These are phyloP conservation scores for Alsophila aescularia DNA, from an alignment of 2,888 invertebrate genomes.

Conservation along the genomic window DNA sequence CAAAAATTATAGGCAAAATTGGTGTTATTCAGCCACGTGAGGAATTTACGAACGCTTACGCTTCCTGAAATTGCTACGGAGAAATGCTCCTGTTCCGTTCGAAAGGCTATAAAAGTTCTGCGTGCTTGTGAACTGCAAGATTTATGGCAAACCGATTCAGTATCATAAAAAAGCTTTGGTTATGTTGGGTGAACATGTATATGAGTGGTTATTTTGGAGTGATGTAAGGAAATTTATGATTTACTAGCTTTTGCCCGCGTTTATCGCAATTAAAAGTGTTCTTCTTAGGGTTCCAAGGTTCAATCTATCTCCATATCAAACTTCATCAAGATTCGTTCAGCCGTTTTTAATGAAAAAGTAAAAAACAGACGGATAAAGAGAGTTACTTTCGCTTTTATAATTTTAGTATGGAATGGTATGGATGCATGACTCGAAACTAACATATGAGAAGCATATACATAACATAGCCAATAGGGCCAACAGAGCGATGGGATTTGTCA, in stretches of 20 bases:
- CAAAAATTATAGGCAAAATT: slow-evolving; percentile 9
- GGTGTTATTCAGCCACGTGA: slow-evolving; percentile 12
- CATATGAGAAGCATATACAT: no score
- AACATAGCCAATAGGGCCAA: no score
- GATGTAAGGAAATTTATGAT: background rate
- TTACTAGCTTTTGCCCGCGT: background rate
- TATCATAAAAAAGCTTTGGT: slow-evolving; percentile 25
- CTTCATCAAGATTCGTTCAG: no score
- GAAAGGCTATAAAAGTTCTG: slow-evolving; percentile 29
- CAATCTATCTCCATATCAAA: no score
- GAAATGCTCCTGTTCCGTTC: slow-evolving; percentile 16
- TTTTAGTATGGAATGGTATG: no score
- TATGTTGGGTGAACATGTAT: slow-evolving; percentile 1
- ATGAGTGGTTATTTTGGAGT: background rate
- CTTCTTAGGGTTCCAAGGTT: no score
- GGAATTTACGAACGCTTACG: slow-evolving; percentile 10
- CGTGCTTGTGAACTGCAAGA: slow-evolving; percentile 25
- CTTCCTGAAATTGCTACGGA: slow-evolving; percentile 7
- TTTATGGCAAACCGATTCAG: slow-evolving; percentile 30
- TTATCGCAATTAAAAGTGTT: background rate
- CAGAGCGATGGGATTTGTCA: no score
- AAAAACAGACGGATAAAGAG: no score
- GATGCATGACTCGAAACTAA: no score
- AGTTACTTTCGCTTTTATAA: no score
- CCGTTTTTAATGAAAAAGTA: no score